Percentiles rank a stretch among this genome's conserved stretches.
Evolutionary conservation across 35 echinoderm and acorn worm genomes (phyloP).

Genomic region (Apostichopus californicus): DNA sequence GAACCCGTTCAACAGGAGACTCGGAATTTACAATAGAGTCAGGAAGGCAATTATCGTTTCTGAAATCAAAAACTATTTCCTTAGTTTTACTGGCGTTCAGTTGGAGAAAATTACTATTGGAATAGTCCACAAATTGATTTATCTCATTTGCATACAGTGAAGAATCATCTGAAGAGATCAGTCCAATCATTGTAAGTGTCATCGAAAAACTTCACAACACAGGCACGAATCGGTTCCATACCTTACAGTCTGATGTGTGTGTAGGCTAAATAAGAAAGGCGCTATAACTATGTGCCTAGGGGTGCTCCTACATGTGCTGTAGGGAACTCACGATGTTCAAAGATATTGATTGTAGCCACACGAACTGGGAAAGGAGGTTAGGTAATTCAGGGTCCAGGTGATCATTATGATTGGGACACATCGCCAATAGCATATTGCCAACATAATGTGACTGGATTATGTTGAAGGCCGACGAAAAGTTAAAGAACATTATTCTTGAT

Average conservation of each 20-base stretch:
- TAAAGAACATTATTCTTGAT: background rate
- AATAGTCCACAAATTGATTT: background rate
- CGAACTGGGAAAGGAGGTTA: background rate
- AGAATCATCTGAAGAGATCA: background rate
- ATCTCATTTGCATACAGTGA: background rate
- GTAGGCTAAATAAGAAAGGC: background rate
- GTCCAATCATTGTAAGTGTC: background rate
- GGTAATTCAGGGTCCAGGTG: background rate
- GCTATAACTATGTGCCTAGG: background rate
- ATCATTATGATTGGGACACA: background rate
- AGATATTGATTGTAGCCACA: background rate
- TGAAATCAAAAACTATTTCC: background rate
- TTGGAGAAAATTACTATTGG: background rate
- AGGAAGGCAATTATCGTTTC: background rate
- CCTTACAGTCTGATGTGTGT: background rate
- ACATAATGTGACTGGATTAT: background rate
- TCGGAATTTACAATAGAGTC: background rate
- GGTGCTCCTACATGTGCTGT: background rate
- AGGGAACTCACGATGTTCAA: background rate
- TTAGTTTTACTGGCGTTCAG: conserved; percentile 2
- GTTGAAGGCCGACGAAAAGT: conserved; percentile 15
- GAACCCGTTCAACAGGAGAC: conserved; percentile 2
- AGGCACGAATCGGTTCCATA: background rate
- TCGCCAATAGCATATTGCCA: too few species aligned
- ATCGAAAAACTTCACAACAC: background rate